Percentiles rank a stretch among this genome's conserved stretches.
phyloP scores from a whole-genome alignment of 1,140 invertebrate genomes.

The Drosophila guanche region DNA sequence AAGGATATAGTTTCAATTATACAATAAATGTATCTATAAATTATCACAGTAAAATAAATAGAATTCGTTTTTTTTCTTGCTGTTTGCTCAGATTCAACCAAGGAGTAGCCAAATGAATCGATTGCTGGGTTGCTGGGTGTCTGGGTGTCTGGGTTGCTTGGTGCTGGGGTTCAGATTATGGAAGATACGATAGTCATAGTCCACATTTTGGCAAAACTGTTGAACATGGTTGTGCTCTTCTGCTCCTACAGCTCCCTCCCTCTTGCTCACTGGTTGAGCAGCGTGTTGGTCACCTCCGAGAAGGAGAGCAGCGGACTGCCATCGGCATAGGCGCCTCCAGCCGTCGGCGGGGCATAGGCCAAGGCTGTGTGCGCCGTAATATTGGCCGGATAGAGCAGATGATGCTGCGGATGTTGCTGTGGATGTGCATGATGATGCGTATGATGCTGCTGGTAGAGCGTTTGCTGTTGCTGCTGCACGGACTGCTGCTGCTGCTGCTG shows the following conservation, averaged over 20 bases:
- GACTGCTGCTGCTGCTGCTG: constrained; percentile 43
- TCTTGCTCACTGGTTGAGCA: constrained; percentile 87
- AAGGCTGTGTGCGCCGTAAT: constrained; percentile 84
- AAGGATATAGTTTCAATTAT: constrained; percentile 34
- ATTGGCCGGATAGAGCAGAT: constrained; percentile 79
- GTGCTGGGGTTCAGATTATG: constrained; percentile 59
- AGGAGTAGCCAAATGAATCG: constrained; percentile 32
- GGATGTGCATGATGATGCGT: constrained; percentile 77
- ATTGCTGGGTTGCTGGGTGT: constrained; percentile 8
- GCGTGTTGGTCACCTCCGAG: constrained; percentile 92
- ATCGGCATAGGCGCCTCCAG: constrained; percentile 86
- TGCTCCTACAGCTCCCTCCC: neutral
- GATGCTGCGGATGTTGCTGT: constrained; percentile 84
- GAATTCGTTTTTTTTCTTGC: constrained; percentile 44
- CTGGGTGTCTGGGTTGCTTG: neutral
- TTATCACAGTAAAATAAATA: constrained; percentile 81
- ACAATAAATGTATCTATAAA: constrained; percentile 63
- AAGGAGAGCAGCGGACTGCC: constrained; percentile 92
- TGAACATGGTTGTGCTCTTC: constrained; percentile 52
- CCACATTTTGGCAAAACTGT: constrained; percentile 83
- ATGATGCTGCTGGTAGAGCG: constrained; percentile 68
- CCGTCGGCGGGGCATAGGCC: constrained; percentile 71
- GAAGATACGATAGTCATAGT: constrained; percentile 83
- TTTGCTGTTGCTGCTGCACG: constrained; percentile 49
- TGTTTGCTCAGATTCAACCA: constrained; percentile 49